Evolutionary conservation across 2,888 invertebrate genomes (phyloP).

Genomic region (Cosmopolites sordidus): DNA sequence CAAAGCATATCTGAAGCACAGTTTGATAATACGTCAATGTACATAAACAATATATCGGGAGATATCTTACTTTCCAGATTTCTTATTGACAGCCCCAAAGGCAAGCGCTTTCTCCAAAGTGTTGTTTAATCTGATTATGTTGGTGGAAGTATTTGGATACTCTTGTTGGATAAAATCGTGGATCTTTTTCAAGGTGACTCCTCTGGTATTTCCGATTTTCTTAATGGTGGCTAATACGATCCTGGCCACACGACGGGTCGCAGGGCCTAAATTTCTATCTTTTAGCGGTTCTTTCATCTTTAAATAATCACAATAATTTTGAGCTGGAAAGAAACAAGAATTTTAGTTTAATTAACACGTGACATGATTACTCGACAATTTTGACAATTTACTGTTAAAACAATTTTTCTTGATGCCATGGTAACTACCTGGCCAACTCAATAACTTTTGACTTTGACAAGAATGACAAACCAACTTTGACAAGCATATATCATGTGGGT

Average conservation of each 20-base stretch:
- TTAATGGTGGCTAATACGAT: constrained; percentile 33
- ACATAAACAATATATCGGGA: no score
- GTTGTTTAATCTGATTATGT: constrained; percentile 30
- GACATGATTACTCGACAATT: constrained; percentile 9
- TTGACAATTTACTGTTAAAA: constrained; percentile 4
- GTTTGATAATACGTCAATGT: constrained; percentile 1
- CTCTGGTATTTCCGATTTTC: constrained; percentile 30
- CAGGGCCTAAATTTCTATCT: constrained; percentile 8
- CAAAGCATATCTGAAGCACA: constrained; percentile 22
- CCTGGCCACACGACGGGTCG: constrained; percentile 30
- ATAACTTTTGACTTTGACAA: no score
- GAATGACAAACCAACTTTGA: no score
- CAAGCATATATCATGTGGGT: no score
- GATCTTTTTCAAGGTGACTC: constrained; percentile 33
- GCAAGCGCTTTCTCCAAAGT: constrained; percentile 34
- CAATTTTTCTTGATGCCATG: neutral
- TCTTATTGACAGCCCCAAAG: constrained; percentile 34
- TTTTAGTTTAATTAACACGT: neutral
- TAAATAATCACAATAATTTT: constrained; percentile 17
- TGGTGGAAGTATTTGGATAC: constrained; percentile 30
- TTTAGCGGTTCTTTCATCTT: constrained; percentile 15
- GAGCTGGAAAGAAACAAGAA: neutral
- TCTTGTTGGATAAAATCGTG: constrained; percentile 31
- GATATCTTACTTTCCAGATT: constrained; percentile 25
- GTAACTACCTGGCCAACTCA: neutral